phyloP scores from a whole-genome alignment of 2,113 vertebrate species.

The Cavia porcellus region DNA sequence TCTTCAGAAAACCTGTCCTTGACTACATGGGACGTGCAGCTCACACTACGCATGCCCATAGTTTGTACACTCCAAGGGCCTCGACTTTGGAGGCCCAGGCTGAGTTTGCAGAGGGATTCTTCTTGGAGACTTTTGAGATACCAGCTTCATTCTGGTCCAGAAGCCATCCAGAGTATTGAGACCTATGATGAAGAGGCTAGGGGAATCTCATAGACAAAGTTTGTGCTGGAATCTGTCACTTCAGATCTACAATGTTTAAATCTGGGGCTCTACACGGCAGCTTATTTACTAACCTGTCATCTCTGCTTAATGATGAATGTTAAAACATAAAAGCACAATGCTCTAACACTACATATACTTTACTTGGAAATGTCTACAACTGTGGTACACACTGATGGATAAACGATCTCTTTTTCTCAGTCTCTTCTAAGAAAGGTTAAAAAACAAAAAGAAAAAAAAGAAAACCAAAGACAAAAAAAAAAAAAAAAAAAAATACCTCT shows the following conservation, averaged over 20 bases:
- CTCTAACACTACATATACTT: not conserved
- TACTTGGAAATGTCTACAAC: not conserved
- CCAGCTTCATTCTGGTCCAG: not conserved
- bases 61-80: not conserved
- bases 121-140: not conserved
- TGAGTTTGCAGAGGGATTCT: not conserved
- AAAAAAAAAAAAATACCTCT: slow-evolving; percentile 89
- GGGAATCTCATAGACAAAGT: not conserved
- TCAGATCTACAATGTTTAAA: not conserved
- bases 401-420: not conserved
- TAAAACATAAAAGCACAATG: not conserved
- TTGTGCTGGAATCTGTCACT: not conserved
- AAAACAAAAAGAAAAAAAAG: not conserved
- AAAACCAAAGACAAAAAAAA: too few species aligned
- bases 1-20: not conserved
- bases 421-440: not conserved
- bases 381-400: not conserved
- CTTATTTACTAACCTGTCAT: not conserved
- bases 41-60: not conserved
- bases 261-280: too few species aligned
- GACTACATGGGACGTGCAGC: not conserved
- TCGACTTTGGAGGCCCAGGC: not conserved
- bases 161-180: not conserved
- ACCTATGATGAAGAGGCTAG: not conserved
- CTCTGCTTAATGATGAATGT: not conserved